phyloP scores from a whole-genome alignment of 1,140 invertebrate genomes.

The Papilio glaucus region DNA sequence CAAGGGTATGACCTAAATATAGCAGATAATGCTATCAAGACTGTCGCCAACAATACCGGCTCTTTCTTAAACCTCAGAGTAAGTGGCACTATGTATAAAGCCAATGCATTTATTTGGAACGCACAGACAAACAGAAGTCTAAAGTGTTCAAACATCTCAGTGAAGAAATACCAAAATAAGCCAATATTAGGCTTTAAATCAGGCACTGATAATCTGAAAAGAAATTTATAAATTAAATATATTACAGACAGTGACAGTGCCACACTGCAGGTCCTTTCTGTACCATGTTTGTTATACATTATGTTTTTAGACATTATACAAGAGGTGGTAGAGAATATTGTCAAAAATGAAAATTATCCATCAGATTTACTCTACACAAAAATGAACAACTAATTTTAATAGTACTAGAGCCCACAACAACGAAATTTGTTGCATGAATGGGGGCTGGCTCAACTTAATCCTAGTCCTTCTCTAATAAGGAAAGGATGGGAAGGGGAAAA shows the following conservation, averaged over 20 bases:
- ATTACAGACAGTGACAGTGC: neutral
- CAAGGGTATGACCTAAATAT: slow-evolving; percentile 99
- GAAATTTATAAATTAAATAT: neutral
- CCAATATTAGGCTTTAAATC: slow-evolving; percentile 98
- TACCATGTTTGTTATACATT: neutral
- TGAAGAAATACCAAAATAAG: slow-evolving; percentile 99
- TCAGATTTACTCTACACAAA: no score
- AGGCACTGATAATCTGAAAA: slow-evolving; percentile 90
- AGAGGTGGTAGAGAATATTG: no score
- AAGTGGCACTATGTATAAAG: slow-evolving; percentile 95
- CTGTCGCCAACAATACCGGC: slow-evolving; percentile 93
- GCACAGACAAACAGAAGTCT: slow-evolving; percentile 96
- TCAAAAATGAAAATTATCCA: no score
- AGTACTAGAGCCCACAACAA: no score
- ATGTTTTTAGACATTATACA: neutral
- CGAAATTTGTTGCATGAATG: no score
- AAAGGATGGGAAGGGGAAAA: no score
- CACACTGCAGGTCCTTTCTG: neutral
- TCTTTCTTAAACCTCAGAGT: slow-evolving; percentile 93
- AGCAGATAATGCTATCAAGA: slow-evolving; percentile 92
- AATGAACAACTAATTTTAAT: no score
- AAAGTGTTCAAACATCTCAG: slow-evolving; percentile 99
- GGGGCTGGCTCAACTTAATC: no score
- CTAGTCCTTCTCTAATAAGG: no score
- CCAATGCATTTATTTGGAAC: slow-evolving; percentile 97